Evolutionary conservation across 1,140 invertebrate species (phyloP).

Genomic region (Scaptomyza pallida): DNA sequence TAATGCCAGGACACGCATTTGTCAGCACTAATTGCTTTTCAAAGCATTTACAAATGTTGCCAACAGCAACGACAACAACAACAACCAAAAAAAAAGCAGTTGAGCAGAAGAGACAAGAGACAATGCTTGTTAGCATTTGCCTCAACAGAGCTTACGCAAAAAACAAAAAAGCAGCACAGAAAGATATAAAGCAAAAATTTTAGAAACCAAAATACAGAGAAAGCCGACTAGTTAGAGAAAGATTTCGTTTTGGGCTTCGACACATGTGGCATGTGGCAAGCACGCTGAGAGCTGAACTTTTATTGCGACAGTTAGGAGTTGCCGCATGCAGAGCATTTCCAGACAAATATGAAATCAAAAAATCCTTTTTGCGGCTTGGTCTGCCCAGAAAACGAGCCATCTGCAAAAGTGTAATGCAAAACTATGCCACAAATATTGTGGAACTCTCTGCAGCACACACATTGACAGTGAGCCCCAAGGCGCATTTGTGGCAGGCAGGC

Average conservation of each 20-base stretch:
- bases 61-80: background rate
- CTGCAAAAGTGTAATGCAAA: constrained; percentile 31
- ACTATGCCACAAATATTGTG: constrained; percentile 46
- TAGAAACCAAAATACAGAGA: constrained; percentile 30
- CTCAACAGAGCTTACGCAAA: constrained; percentile 4
- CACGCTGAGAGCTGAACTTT: constrained; percentile 49
- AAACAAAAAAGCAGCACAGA: background rate
- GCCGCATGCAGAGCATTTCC: background rate
- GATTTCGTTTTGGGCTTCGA: constrained; percentile 56
- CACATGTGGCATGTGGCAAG: constrained; percentile 49
- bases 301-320: constrained; percentile 35
- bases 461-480: constrained; percentile 38
- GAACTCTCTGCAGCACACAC: constrained; percentile 24
- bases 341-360: constrained; percentile 31
- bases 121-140: constrained; percentile 34
- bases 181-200: constrained; percentile 19
- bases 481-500: background rate
- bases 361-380: constrained; percentile 19
- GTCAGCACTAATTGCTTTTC: constrained; percentile 74
- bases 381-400: background rate
- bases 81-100: constrained; percentile 2
- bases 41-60: constrained; percentile 47
- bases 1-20: constrained; percentile 58
- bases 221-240: constrained; percentile 5
- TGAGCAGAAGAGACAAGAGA: constrained; percentile 1